Conservation (phyloP, 2,113 vertebrate species). For the Nycticorax nycticorax region DNA sequence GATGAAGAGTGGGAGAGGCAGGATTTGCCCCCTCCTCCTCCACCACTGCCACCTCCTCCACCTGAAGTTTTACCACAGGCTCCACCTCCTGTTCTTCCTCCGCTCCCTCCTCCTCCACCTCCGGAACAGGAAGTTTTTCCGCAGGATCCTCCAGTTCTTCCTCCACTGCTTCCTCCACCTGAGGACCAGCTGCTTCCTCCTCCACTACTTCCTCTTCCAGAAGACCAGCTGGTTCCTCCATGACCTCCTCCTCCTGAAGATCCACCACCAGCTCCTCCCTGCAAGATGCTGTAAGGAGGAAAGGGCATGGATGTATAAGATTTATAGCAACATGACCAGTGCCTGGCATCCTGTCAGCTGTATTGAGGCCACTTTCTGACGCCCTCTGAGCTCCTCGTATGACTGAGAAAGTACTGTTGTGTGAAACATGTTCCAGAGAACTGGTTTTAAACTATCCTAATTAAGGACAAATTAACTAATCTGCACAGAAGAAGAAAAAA, state of each 20-base stretch:
- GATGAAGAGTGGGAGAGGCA: conserved; percentile 34
- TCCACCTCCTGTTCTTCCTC: neutral
- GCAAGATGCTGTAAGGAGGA: neutral
- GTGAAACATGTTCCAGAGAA: neutral
- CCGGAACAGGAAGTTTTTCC: conserved; percentile 7
- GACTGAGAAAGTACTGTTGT: neutral
- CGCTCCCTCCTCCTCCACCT: neutral
- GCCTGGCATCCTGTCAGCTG: neutral
- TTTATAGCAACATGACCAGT: neutral
- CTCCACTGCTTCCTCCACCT: conserved; percentile 5
- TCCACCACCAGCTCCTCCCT: conserved; percentile 35
- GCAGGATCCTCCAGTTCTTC: neutral
- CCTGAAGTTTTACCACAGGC: neutral
- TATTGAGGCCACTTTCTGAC: neutral
- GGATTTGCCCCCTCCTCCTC: conserved; percentile 25
- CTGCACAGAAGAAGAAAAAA: neutral
- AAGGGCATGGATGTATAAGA: neutral
- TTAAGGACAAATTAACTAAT: neutral
- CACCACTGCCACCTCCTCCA: conserved; percentile 14
- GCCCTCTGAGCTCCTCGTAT: neutral
- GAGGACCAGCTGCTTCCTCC: conserved; percentile 37
- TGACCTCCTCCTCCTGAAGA: conserved; percentile 26
- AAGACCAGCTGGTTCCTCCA: neutral
- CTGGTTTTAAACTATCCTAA: neutral
- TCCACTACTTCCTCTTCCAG: neutral